Evolutionary conservation across 1,140 invertebrate genomes (phyloP).

Genomic region (Lithobius niger): DNA sequence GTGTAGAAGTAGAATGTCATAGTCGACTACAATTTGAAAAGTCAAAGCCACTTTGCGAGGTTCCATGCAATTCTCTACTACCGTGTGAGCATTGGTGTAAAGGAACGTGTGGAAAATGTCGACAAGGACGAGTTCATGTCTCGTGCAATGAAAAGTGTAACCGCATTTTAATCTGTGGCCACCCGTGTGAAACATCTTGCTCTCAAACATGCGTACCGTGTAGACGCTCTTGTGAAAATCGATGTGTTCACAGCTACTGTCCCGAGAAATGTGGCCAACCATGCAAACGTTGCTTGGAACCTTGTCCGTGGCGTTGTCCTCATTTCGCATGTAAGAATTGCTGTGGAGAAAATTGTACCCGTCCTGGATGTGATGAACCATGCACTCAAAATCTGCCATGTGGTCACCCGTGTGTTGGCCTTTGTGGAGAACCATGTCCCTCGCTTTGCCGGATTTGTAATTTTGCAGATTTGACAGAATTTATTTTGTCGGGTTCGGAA

Average conservation of each 20-base stretch:
- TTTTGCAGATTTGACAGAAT: slow-evolving; percentile 36
- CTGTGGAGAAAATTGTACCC: slow-evolving; percentile 40
- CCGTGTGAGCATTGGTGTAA: slow-evolving; percentile 42
- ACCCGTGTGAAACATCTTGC: slow-evolving; percentile 45
- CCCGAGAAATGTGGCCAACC: slow-evolving; percentile 40
- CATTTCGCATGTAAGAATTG: slow-evolving; percentile 40
- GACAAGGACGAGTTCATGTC: slow-evolving; percentile 44
- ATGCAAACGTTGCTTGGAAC: slow-evolving; percentile 40
- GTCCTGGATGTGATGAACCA: slow-evolving; percentile 37
- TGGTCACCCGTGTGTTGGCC: slow-evolving; percentile 45
- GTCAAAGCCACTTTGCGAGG: not conserved
- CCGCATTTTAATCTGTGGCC: slow-evolving; percentile 45
- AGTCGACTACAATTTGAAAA: slow-evolving; percentile 6
- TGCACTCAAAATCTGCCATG: slow-evolving; percentile 38
- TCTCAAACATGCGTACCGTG: slow-evolving; percentile 47
- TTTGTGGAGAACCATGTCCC: slow-evolving; percentile 51
- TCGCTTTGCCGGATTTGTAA: slow-evolving; percentile 32
- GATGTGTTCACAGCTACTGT: slow-evolving; percentile 41
- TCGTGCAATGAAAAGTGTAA: slow-evolving; percentile 45
- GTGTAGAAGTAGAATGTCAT: not conserved
- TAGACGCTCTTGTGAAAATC: slow-evolving; percentile 38
- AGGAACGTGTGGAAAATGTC: slow-evolving; percentile 43
- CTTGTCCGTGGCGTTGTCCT: slow-evolving; percentile 31
- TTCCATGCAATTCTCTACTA: slow-evolving; percentile 33
- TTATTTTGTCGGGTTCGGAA: slow-evolving; percentile 38